phyloP scores from a whole-genome alignment of 2,113 vertebrate species.

The Parus major region DNA sequence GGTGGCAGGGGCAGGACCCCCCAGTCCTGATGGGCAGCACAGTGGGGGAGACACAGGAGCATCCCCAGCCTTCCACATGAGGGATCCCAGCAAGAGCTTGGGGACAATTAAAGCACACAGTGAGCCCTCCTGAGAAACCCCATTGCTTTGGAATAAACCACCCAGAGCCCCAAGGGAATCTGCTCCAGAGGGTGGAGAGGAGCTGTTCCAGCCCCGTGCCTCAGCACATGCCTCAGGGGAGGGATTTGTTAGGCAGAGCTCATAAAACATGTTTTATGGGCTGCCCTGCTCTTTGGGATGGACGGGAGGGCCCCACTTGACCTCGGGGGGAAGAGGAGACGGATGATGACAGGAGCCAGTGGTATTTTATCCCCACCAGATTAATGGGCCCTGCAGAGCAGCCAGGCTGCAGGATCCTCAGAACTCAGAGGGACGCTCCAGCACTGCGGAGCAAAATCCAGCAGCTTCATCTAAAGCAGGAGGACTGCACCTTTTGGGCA shows the following conservation, averaged over 20 bases:
- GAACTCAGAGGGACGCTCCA: fast-evolving
- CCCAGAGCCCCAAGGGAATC: fast-evolving
- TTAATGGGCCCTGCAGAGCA: not conserved
- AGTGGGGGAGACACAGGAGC: not conserved
- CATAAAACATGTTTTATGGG: conserved; percentile 1
- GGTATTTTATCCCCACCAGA: not conserved
- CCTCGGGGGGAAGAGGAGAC: not conserved
- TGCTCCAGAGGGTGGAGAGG: not conserved
- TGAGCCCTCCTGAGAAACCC: fast-evolving
- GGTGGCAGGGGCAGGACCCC: not conserved
- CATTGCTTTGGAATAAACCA: fast-evolving
- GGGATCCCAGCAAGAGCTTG: not conserved
- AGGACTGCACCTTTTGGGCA: fast-evolving
- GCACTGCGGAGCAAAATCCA: fast-evolving
- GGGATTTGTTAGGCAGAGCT: not conserved
- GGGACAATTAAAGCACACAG: fast-evolving
- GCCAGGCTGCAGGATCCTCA: fast-evolving
- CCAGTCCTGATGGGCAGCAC: fast-evolving
- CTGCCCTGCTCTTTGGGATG: not conserved
- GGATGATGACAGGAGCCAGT: not conserved
- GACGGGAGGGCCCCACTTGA: conserved; percentile 13
- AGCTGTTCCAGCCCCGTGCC: fast-evolving
- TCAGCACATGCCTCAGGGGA: fast-evolving
- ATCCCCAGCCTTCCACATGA: fast-evolving
- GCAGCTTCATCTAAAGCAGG: not conserved